Conservation (phyloP, 2,113 vertebrate species). For the Myiozetetes cayanensis region DNA sequence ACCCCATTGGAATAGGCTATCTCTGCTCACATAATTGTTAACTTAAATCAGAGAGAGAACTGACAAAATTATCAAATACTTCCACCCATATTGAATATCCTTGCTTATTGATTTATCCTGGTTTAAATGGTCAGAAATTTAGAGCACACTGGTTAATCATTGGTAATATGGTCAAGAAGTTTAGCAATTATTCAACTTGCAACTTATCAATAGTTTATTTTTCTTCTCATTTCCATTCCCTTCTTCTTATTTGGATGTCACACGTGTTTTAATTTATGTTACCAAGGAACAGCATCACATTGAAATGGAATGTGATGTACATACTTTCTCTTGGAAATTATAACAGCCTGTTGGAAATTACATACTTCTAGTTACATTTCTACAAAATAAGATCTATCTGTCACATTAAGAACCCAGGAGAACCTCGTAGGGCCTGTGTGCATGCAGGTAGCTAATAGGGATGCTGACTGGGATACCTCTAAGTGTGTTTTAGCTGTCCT, state of each 20-base stretch:
- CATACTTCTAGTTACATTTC: background rate
- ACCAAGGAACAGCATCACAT: background rate
- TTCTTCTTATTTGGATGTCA: background rate
- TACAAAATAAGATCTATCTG: background rate
- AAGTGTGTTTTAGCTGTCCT: background rate
- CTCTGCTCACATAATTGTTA: background rate
- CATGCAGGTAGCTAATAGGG: background rate
- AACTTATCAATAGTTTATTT: background rate
- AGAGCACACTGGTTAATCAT: background rate
- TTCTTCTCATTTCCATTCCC: background rate
- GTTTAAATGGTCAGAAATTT: background rate
- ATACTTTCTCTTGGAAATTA: fast-evolving
- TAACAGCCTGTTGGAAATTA: background rate
- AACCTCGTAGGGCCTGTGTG: background rate
- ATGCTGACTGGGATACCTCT: background rate
- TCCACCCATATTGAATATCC: background rate
- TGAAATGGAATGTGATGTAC: background rate
- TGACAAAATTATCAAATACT: background rate
- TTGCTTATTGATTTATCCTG: background rate
- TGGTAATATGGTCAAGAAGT: background rate
- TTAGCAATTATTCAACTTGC: background rate
- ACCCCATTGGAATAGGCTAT: background rate
- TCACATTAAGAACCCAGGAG: background rate
- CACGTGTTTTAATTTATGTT: background rate
- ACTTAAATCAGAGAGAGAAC: background rate